Conservation (phyloP, 2,888 invertebrate genomes). For the Amorpha juglandis region DNA sequence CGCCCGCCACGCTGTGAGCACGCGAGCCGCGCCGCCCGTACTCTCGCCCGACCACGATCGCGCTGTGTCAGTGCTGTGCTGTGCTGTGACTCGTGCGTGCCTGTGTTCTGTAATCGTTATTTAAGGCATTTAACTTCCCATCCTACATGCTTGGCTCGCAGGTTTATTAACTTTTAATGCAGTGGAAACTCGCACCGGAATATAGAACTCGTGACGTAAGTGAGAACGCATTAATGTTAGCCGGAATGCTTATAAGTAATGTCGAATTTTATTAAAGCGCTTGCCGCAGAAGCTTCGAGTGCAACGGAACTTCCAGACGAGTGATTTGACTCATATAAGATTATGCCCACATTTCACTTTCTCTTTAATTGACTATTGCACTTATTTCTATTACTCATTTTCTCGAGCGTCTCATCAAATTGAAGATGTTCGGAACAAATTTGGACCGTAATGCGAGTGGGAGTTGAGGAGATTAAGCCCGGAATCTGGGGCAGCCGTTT, state of each 20-base stretch:
- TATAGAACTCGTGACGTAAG: conserved; percentile 20
- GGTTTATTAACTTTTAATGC: background rate
- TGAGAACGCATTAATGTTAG: conserved; percentile 11
- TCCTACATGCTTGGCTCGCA: background rate
- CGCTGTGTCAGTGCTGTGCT: conserved; percentile 25
- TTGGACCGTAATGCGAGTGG: conserved; percentile 11
- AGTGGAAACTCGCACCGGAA: background rate
- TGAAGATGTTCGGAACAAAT: background rate
- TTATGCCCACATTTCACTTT: background rate
- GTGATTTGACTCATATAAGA: background rate
- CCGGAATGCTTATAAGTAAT: background rate
- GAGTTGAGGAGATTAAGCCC: conserved; percentile 18
- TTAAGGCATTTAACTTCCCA: background rate
- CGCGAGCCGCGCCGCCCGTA: conserved; percentile 32
- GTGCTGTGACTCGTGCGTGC: conserved; percentile 23
- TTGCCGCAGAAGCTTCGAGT: background rate
- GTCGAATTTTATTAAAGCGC: background rate
- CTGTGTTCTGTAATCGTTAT: background rate
- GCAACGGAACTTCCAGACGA: background rate
- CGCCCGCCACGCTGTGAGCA: conserved; percentile 53
- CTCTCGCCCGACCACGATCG: conserved; percentile 29
- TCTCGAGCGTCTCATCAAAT: conserved; percentile 4
- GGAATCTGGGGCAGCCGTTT: conserved; percentile 22
- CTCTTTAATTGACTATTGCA: background rate
- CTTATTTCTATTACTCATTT: conserved; percentile 1